Conservation (phyloP, 2,797 vertebrate genomes). For the Lithobates pipiens region DNA sequence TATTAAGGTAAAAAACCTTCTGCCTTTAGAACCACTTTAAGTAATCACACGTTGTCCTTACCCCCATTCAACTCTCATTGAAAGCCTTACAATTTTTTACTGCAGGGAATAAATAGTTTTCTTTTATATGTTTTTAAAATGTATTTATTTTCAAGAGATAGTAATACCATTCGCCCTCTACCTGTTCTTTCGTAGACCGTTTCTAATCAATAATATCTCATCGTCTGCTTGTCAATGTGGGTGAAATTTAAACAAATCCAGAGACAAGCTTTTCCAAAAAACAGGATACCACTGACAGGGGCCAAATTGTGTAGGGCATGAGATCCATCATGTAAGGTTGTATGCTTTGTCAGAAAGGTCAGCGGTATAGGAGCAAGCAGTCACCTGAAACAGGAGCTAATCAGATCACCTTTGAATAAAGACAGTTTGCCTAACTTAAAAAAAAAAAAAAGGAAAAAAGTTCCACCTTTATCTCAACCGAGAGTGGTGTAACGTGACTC, state of each 20-base stretch:
- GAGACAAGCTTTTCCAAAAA: slow-evolving; percentile 18
- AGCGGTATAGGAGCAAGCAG: slow-evolving; percentile 33
- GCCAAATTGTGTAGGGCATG: slow-evolving; percentile 23
- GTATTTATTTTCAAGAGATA: too few relatives aligned
- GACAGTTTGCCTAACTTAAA: slow-evolving; percentile 21
- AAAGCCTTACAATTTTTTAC: too few relatives aligned
- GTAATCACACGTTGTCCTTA: too few relatives aligned
- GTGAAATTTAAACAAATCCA: slow-evolving; percentile 23
- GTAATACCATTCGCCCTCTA: background rate
- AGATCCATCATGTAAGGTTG: slow-evolving; percentile 49
- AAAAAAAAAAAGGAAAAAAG: slow-evolving; percentile 11
- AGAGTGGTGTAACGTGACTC: slow-evolving; percentile 36
- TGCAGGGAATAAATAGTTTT: too few relatives aligned
- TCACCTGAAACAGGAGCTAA: slow-evolving; percentile 58
- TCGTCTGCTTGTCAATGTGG: slow-evolving; percentile 9
- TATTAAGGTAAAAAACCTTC: too few relatives aligned
- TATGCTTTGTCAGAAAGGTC: slow-evolving; percentile 51
- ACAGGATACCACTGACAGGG: slow-evolving; percentile 52
- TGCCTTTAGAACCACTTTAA: too few relatives aligned
- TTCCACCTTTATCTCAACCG: slow-evolving; percentile 34
- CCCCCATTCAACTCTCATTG: too few relatives aligned
- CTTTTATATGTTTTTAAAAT: too few relatives aligned
- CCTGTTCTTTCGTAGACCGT: background rate
- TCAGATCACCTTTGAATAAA: slow-evolving; percentile 50
- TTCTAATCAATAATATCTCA: slow-evolving; percentile 1